phyloP scores from a whole-genome alignment of 1,140 invertebrate genomes.

The Heliconius congener region DNA sequence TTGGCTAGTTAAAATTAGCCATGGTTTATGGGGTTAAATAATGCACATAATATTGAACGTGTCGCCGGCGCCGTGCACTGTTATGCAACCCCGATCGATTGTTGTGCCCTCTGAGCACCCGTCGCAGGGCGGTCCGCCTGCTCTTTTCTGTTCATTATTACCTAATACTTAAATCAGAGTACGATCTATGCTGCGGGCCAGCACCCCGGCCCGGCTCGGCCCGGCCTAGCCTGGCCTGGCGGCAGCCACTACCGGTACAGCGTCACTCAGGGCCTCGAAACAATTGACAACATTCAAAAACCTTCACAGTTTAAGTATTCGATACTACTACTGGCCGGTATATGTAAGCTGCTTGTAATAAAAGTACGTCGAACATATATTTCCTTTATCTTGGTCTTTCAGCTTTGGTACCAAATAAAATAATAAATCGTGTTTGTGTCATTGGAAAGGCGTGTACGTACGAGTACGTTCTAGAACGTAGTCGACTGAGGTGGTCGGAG shows the following conservation, averaged over 20 bases:
- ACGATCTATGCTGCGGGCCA: too few species aligned
- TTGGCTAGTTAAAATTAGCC: conserved; percentile 50
- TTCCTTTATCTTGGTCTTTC: too few species aligned
- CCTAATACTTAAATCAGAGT: neutral
- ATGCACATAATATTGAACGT: conserved; percentile 40
- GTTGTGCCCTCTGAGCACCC: conserved; percentile 21
- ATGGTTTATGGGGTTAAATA: conserved; percentile 41
- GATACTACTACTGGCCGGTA: too few species aligned
- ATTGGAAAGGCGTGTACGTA: neutral
- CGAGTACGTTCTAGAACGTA: conserved; percentile 2
- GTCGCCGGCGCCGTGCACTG: conserved; percentile 37
- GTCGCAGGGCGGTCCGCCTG: neutral
- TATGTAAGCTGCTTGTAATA: too few species aligned
- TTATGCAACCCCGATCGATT: conserved; percentile 47
- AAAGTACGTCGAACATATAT: too few species aligned
- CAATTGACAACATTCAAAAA: too few species aligned
- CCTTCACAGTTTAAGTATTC: too few species aligned
- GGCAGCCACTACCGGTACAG: too few species aligned
- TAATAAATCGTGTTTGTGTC: conserved; percentile 1
- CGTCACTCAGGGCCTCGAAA: too few species aligned
- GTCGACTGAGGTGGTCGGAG: conserved; percentile 12
- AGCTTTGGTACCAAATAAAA: conserved; percentile 8
- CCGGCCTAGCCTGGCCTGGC: too few species aligned
- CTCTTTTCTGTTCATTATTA: neutral
- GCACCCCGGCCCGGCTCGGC: too few species aligned